phyloP scores from a whole-genome alignment of 2,113 vertebrate species.

The Vulpes vulpes region DNA sequence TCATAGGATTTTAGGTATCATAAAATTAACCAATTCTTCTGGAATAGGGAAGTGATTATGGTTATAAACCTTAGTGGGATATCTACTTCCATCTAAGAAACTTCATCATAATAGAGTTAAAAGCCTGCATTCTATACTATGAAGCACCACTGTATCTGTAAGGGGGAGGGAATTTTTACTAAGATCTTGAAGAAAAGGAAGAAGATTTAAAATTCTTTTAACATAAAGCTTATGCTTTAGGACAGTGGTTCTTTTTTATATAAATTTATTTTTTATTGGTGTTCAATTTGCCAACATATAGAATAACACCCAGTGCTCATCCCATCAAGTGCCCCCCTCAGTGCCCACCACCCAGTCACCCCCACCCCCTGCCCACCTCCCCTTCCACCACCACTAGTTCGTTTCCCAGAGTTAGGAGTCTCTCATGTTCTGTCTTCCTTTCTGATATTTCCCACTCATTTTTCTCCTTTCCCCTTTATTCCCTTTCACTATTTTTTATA shows the following conservation, averaged over 20 bases:
- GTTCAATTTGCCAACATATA: no score
- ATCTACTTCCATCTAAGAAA: neutral
- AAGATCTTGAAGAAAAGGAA: neutral
- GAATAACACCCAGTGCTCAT: no score
- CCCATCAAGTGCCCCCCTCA: no score
- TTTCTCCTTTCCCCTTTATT: no score
- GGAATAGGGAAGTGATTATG: slow-evolving; percentile 30
- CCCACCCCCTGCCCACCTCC: no score
- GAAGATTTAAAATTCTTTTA: slow-evolving; percentile 16
- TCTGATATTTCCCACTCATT: no score
- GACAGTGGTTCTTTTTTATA: neutral
- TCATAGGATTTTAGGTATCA: neutral
- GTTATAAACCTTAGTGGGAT: neutral
- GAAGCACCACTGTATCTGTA: neutral
- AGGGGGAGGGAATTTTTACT: neutral
- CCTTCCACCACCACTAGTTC: no score
- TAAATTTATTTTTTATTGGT: no score
- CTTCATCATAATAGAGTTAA: neutral
- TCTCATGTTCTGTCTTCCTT: no score
- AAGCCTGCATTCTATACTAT: slow-evolving; percentile 32
- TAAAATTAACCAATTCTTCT: slow-evolving; percentile 40
- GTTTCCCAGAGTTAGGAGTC: no score
- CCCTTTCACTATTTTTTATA: no score
- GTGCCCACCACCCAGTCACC: no score
- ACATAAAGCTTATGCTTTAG: neutral